Evolutionary conservation across 2,113 vertebrate genomes (phyloP).

Genomic region (Plotosus lineatus): DNA sequence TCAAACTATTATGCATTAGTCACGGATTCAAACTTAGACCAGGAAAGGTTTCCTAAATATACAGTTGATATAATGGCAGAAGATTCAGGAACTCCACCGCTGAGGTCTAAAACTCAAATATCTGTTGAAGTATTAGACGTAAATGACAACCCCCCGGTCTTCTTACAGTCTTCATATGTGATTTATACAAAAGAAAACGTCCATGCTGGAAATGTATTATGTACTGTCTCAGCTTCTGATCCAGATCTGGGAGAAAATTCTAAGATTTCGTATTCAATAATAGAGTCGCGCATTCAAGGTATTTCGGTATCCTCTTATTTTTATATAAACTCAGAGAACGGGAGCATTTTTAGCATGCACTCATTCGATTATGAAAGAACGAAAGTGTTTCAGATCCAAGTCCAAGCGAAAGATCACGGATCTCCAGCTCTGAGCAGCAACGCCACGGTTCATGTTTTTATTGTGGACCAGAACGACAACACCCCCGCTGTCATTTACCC

Average conservation of each 20-base stretch:
- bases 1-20: conserved; percentile 80
- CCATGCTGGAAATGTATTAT: conserved; percentile 28
- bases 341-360: conserved; percentile 69
- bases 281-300: conserved; percentile 62
- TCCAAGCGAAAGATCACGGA: conserved; percentile 74
- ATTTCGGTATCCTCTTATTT: conserved; percentile 71
- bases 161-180: conserved; percentile 59
- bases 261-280: conserved; percentile 49
- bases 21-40: conserved; percentile 73
- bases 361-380: conserved; percentile 76
- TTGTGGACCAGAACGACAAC: conserved; percentile 78
- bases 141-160: conserved; percentile 82
- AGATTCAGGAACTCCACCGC: conserved; percentile 74
- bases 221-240: conserved; percentile 39
- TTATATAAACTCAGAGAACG: conserved; percentile 74
- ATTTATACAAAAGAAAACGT: conserved; percentile 72
- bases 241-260: conserved; percentile 43
- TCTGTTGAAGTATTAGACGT: conserved; percentile 74
- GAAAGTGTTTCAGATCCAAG: conserved; percentile 70
- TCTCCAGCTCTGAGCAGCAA: conserved; percentile 62
- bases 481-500: conserved; percentile 77
- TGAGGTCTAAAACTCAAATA: conserved; percentile 65
- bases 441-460: conserved; percentile 65
- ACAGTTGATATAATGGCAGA: conserved; percentile 74
- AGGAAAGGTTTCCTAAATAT: conserved; percentile 73